phyloP scores from a whole-genome alignment of 1,140 invertebrate genomes.

The Acromyrmex charruanus region DNA sequence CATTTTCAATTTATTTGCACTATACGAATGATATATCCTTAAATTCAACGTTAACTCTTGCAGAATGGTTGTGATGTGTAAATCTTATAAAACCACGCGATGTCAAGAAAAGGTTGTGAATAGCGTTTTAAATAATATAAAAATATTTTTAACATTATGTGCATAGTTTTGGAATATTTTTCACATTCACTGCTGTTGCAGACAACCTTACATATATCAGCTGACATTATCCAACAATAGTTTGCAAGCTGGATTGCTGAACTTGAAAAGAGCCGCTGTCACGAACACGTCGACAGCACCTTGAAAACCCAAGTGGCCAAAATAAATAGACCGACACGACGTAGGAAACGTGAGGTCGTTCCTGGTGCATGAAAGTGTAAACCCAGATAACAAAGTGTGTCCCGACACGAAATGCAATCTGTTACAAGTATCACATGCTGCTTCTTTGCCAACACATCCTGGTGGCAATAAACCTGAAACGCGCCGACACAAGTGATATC shows the following conservation, averaged over 20 bases:
- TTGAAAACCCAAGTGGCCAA: constrained; percentile 75
- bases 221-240: constrained; percentile 50
- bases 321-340: constrained; percentile 74
- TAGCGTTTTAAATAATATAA: constrained; percentile 31
- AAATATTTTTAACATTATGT: background rate
- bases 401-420: constrained; percentile 77
- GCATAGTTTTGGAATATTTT: background rate
- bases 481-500: constrained; percentile 74
- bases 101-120: background rate
- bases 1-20: too few relatives aligned
- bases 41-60: constrained; percentile 2
- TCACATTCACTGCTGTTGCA: background rate
- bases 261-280: constrained; percentile 72
- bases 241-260: constrained; percentile 47
- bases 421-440: constrained; percentile 75
- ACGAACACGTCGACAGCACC: constrained; percentile 71
- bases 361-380: constrained; percentile 77
- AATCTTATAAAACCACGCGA: background rate
- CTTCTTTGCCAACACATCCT: constrained; percentile 75
- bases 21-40: too few relatives aligned
- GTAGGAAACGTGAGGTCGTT: constrained; percentile 75
- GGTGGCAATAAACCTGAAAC: constrained; percentile 73
- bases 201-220: constrained; percentile 33
- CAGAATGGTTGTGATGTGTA: background rate
- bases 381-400: constrained; percentile 77